phyloP scores from a whole-genome alignment of 2,888 invertebrate species.

The Rotaria sp. region DNA sequence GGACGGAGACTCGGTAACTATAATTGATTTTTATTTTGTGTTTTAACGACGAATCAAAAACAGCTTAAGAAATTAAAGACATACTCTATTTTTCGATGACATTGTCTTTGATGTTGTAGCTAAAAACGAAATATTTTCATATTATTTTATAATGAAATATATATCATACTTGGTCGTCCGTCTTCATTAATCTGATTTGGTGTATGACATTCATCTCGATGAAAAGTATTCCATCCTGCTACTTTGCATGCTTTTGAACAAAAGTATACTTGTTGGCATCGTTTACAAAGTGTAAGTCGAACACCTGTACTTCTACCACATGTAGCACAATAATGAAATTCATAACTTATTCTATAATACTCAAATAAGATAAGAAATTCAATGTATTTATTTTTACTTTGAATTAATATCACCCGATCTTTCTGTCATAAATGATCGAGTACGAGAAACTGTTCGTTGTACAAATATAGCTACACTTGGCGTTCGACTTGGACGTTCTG shows the following conservation, averaged over 20 bases:
- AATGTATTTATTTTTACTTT: background rate
- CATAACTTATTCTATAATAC: background rate
- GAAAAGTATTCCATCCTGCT: constrained; percentile 53
- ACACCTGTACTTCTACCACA: constrained; percentile 55
- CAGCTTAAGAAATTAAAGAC: no score
- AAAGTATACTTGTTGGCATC: constrained; percentile 55
- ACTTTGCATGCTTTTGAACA: constrained; percentile 55
- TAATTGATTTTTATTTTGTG: no score
- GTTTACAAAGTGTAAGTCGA: constrained; percentile 51
- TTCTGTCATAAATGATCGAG: background rate
- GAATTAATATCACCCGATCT: background rate
- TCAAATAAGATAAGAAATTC: background rate
- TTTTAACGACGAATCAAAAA: no score
- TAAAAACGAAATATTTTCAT: background rate
- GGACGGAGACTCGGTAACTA: no score
- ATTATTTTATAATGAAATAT: background rate
- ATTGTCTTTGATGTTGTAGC: background rate
- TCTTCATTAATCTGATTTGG: background rate
- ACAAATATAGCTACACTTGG: background rate
- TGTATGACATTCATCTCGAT: constrained; percentile 52
- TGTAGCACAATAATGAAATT: constrained; percentile 48
- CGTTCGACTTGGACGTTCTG: background rate
- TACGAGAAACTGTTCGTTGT: background rate
- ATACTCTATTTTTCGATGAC: background rate
- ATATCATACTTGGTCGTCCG: background rate